These are phyloP conservation scores for Petrocephalus microphthalmus DNA, from an alignment of 2,113 vertebrate genomes.

Conservation along the genomic window DNA sequence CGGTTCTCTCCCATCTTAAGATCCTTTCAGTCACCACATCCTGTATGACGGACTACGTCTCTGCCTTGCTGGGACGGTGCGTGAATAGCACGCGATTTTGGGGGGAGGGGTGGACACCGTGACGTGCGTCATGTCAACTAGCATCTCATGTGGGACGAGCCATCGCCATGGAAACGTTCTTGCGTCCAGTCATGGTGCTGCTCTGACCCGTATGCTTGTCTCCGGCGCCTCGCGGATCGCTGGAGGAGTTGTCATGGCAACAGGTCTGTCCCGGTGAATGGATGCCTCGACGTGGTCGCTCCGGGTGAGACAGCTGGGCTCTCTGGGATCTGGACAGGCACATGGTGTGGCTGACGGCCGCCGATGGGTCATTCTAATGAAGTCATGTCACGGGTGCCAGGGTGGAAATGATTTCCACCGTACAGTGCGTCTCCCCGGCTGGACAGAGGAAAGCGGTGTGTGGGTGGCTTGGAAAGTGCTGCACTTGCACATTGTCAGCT, in stretches of 20 bases:
- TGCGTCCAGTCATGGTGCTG: constrained; percentile 10
- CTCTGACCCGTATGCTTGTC: not conserved
- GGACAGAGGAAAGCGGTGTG: not conserved
- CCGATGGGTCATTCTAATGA: not conserved
- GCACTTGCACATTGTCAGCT: not conserved
- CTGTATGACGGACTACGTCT: not conserved
- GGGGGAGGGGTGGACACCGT: not conserved
- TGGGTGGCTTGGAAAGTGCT: not conserved
- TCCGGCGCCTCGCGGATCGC: not conserved
- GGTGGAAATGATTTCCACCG: not conserved
- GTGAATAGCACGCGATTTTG: not conserved
- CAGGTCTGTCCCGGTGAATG: not conserved
- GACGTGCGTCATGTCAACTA: constrained; percentile 61
- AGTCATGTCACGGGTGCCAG: not conserved
- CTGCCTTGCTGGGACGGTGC: not conserved
- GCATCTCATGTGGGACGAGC: constrained; percentile 43
- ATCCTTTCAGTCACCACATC: not conserved
- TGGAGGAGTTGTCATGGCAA: not conserved
- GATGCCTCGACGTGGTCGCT: not conserved
- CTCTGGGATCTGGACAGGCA: not conserved
- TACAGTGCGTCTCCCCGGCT: not conserved
- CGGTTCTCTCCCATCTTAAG: too few species aligned
- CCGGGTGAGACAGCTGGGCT: not conserved
- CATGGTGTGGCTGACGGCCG: not conserved
- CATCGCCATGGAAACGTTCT: constrained; percentile 59